Percentiles rank a stretch among this genome's conserved stretches.
Evolutionary conservation across 1,140 invertebrate genomes (phyloP).

Genomic region (Sesamia nonagrioides): DNA sequence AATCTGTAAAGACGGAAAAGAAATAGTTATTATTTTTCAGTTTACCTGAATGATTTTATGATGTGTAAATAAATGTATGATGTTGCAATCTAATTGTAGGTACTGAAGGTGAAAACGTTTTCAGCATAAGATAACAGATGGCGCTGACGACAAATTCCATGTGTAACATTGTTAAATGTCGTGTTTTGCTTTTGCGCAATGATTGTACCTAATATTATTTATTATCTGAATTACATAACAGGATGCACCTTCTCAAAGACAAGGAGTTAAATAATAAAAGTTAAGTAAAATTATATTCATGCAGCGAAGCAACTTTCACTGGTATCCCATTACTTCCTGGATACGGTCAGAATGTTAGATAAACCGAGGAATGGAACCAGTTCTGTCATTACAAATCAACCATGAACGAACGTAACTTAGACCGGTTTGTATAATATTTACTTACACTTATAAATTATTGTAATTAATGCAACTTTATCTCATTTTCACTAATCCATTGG

Average conservation of each 20-base stretch:
- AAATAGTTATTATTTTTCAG: not conserved
- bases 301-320: constrained; percentile 26
- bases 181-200: too few relatives aligned
- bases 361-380: constrained; percentile 25
- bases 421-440: not conserved
- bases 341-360: constrained; percentile 22
- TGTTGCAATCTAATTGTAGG: not conserved
- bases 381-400: constrained; percentile 17
- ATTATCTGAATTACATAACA: not conserved
- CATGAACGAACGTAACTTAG: constrained; percentile 9
- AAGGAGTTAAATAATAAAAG: constrained; percentile 16
- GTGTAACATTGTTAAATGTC: too few relatives aligned
- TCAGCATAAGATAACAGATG: not conserved
- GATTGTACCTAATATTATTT: not conserved
- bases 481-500: constrained; percentile 30
- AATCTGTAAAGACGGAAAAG: constrained; percentile 93
- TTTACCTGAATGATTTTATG: not conserved
- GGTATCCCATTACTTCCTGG: constrained; percentile 36
- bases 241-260: not conserved
- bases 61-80: not conserved
- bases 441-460: constrained; percentile 27
- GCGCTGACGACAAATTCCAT: not conserved
- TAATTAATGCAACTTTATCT: constrained; percentile 35
- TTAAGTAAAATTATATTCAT: constrained; percentile 17
- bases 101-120: not conserved